Conservation (phyloP, 2,113 vertebrate genomes). For the Thryonomys swinderianus region DNA sequence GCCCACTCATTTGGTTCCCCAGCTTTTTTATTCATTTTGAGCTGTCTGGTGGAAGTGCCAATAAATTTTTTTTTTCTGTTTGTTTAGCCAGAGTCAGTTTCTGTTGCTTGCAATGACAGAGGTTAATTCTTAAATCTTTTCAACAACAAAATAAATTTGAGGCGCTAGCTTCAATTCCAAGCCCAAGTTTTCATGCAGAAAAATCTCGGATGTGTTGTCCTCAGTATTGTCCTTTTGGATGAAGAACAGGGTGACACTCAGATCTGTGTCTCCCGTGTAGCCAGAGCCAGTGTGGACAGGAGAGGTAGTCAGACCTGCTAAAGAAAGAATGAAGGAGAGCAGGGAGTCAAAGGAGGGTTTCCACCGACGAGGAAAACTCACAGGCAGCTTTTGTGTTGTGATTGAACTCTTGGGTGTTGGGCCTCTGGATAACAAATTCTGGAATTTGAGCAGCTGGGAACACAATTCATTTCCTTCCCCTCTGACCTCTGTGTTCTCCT, state of each 20-base stretch:
- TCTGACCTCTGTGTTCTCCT: not conserved
- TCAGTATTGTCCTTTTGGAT: slow-evolving; percentile 24
- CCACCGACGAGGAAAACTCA: not conserved
- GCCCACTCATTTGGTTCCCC: not conserved
- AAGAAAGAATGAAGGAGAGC: not conserved
- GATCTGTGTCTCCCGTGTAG: not conserved
- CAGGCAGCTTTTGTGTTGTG: not conserved
- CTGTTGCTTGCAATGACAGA: slow-evolving; percentile 52
- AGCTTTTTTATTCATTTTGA: slow-evolving; percentile 16
- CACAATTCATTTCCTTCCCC: not conserved
- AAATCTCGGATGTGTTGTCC: not conserved
- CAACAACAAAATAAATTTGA: slow-evolving; percentile 13
- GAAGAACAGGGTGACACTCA: slow-evolving; percentile 1
- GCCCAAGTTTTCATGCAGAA: slow-evolving; percentile 9
- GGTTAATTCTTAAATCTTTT: slow-evolving; percentile 56
- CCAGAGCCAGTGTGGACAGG: not conserved
- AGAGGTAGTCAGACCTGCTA: not conserved
- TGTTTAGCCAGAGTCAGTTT: slow-evolving; percentile 6
- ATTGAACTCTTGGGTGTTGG: not conserved
- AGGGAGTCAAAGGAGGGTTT: not conserved
- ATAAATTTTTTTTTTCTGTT: not conserved
- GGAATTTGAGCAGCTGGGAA: not conserved
- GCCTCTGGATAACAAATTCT: not conserved
- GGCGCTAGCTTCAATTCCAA: not conserved
- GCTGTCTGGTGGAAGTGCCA: not conserved